Evolutionary conservation across 2,113 vertebrate species (phyloP), one percentile per base, ranked within the genome.

Genomic region (Callopanchax toddi): DNA sequence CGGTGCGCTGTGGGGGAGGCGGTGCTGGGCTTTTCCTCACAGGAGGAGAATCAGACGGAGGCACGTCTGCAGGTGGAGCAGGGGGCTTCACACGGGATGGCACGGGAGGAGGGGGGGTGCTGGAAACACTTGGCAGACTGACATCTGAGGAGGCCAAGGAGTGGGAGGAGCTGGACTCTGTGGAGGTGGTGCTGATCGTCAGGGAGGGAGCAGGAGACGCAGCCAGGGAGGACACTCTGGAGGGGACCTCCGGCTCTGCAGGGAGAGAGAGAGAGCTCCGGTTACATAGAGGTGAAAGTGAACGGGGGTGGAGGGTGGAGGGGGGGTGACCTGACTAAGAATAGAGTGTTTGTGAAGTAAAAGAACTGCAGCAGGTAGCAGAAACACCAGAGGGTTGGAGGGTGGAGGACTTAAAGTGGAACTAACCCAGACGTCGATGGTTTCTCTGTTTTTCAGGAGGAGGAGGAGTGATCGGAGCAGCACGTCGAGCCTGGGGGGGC

Each of bases 21-120:
- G 89, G 88, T 3, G 89, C 86, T 0, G 71, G 86, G 82, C 74
- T 84, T 54, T 91, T 90, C 68, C 84, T 90, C 1, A 44, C 67
- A 15, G 74, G 76, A 56, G 69, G 23, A 10, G 70, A 61, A 18
- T 71, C 71, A 3, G 86, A 44, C 43, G 79, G 56, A 9, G 18
- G 34, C 10, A 11, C 29, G 10, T 82, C 71, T 0, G 12, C n/a
- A 20, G 50, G 60, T 1, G 65, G 74, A 0, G 51, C 49, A 0
- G 74, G 15, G 62, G 93, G 92, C 23, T 92, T 91, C 3, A 93
- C 88, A 6, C 97, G 91, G 60, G 93, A 95, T 0, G 97, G 97
- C 15, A 99, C 93, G 0, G 97, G 96, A 1, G 96, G 97, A 1
- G 97, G 97, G 0, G 97, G 97, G 0, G 94, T 95, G 87, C 93